Evolutionary conservation across 2,888 invertebrate genomes (phyloP), one percentile per base, ranked within the genome.

Genomic region (Biston betularia): DNA sequence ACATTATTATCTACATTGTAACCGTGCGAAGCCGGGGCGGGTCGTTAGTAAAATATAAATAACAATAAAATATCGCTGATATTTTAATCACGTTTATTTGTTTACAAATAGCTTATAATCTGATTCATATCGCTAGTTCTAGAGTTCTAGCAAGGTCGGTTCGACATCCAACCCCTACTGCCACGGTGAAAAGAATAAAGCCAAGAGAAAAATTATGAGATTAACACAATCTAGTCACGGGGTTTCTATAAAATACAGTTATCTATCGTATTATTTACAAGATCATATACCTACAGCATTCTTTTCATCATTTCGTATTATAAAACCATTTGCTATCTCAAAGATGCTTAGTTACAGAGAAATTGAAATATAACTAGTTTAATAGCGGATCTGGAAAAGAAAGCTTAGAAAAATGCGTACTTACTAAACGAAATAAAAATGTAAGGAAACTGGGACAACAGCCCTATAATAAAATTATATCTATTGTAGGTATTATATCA

Each of bases 21-120:
- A n/a, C n/a, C n/a, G n/a, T n/a, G n/a, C n/a, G n/a, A n/a, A n/a
- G n/a, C n/a, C n/a, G n/a, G n/a, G n/a, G n/a, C n/a, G n/a, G n/a
- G n/a, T n/a, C n/a, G n/a, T n/a, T n/a, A n/a, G 10, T 35, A 35
- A 7, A 4, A 15, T 46, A 8, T 14, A 15, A 15, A 10, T 10
- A 49, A 6, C 3, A 49, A 58, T 62, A 70, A 75, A 73, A 77
- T 57, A 63, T 55, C 0, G 40, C 42, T 61, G 40, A 67, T 77
- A 78, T 78, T 79, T 85, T 62, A 82, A 77, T 83, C 74, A 79
- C 81, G 76, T 88, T 85, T 87, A 87, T 86, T 86, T 81, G 80
- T 85, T 87, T 87, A 87, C 82, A 87, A 87, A 85, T 85, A 80
- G 76, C 83, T 85, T 86, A 87, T 77, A 75, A 79, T 78, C 82